Evolutionary conservation across 2,113 vertebrate genomes (phyloP).

Genomic region (Albula goreensis): DNA sequence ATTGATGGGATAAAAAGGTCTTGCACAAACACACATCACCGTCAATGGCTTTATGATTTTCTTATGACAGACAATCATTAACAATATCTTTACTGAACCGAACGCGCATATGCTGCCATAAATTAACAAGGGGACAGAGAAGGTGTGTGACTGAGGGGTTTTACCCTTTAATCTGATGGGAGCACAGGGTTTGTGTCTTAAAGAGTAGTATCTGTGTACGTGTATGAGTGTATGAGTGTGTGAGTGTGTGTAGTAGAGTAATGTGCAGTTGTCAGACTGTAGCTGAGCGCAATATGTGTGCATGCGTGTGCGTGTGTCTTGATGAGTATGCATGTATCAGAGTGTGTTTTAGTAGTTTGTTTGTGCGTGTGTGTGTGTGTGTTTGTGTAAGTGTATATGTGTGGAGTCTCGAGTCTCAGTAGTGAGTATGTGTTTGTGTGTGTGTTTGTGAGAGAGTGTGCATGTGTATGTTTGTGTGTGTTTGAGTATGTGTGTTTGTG

Average conservation of each 20-base stretch:
- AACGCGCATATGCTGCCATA: neutral
- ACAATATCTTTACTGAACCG: no score
- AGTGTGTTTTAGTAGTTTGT: neutral
- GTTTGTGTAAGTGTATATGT: neutral
- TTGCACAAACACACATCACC: neutral
- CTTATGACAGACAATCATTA: neutral
- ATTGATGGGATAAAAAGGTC: neutral
- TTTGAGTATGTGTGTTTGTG: no score
- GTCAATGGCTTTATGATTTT: neutral
- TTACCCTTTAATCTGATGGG: neutral
- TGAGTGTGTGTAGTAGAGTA: neutral
- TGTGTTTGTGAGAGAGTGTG: neutral
- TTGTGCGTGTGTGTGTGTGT: neutral
- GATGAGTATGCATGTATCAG: neutral
- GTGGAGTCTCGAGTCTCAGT: no score
- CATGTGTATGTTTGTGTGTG: neutral
- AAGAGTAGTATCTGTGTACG: neutral
- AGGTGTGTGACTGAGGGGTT: neutral
- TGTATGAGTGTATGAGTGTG: neutral
- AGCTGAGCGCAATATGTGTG: no score
- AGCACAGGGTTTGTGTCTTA: no score
- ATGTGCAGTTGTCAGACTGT: no score
- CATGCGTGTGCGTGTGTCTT: neutral
- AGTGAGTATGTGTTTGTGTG: neutral
- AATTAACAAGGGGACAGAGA: neutral